Percentiles rank a stretch among this genome's conserved stretches.
These are phyloP conservation scores for Acromyrmex echinatior DNA, from an alignment of 1,140 invertebrate genomes.

Conservation along the genomic window DNA sequence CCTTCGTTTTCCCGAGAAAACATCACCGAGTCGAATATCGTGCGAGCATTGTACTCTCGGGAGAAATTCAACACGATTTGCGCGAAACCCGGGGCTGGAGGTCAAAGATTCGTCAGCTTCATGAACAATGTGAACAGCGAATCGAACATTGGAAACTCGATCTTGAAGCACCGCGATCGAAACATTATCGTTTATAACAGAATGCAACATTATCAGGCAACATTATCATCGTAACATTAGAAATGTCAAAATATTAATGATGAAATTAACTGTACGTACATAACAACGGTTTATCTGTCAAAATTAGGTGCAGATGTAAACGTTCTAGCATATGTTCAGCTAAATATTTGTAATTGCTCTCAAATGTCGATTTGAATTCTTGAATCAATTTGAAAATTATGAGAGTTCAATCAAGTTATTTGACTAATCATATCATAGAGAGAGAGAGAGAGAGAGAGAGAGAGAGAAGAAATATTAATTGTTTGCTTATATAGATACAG, in stretches of 20 bases:
- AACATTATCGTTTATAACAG: neutral
- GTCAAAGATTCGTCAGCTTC: slow-evolving; percentile 30
- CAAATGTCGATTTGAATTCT: neutral
- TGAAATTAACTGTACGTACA: neutral
- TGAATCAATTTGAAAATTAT: neutral
- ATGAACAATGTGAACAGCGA: neutral
- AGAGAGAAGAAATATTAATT: neutral
- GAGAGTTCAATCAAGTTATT: neutral
- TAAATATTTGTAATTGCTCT: slow-evolving; percentile 13
- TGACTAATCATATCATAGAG: neutral
- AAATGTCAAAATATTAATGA: slow-evolving; percentile 18
- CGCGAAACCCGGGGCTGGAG: neutral
- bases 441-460: too few relatives aligned
- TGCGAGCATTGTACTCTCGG: neutral
- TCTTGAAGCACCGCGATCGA: neutral
- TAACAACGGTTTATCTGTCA: neutral
- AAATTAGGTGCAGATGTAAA: neutral
- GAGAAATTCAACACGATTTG: slow-evolving; percentile 33
- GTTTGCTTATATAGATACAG: too few relatives aligned
- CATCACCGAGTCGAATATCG: slow-evolving; percentile 4
- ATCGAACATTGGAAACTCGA: slow-evolving; percentile 40
- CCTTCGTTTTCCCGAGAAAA: slow-evolving; percentile 27
- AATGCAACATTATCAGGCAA: neutral
- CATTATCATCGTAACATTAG: neutral
- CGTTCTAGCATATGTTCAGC: neutral